phyloP scores from a whole-genome alignment of 1,140 invertebrate species.

The Drosophila pectinifera region DNA sequence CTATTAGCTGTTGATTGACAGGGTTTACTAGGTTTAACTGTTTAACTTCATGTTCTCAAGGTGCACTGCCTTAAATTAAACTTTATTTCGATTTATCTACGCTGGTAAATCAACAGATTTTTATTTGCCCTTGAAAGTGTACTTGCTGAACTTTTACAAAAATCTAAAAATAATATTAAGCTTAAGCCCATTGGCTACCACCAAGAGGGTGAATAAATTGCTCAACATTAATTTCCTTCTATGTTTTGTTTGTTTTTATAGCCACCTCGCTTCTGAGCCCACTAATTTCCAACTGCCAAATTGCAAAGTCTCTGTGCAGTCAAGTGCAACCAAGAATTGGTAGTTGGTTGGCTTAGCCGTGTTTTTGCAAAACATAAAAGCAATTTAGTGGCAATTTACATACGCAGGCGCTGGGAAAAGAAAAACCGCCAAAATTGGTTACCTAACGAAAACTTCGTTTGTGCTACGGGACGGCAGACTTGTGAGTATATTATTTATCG shows the following conservation, averaged over 20 bases:
- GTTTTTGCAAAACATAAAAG: slow-evolving; percentile 28
- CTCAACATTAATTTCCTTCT: slow-evolving; percentile 6
- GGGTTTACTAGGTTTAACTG: no score
- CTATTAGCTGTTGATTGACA: neutral
- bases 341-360: slow-evolving; percentile 9
- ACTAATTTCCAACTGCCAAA: neutral
- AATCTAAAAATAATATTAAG: neutral
- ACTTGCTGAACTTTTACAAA: slow-evolving; percentile 5
- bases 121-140: neutral
- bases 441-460: slow-evolving; percentile 84
- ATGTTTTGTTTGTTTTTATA: slow-evolving; percentile 15
- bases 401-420: slow-evolving; percentile 38
- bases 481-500: slow-evolving; percentile 57
- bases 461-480: slow-evolving; percentile 73
- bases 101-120: no score
- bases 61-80: no score
- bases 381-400: slow-evolving; percentile 39
- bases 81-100: no score
- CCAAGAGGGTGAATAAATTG: neutral
- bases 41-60: neutral
- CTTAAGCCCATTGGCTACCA: neutral
- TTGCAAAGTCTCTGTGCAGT: slow-evolving; percentile 50
- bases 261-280: neutral
- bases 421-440: slow-evolving; percentile 83
- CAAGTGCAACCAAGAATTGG: slow-evolving; percentile 36